These are phyloP conservation scores for Pyralis farinalis DNA, from an alignment of 2,888 invertebrate genomes.

Conservation along the genomic window DNA sequence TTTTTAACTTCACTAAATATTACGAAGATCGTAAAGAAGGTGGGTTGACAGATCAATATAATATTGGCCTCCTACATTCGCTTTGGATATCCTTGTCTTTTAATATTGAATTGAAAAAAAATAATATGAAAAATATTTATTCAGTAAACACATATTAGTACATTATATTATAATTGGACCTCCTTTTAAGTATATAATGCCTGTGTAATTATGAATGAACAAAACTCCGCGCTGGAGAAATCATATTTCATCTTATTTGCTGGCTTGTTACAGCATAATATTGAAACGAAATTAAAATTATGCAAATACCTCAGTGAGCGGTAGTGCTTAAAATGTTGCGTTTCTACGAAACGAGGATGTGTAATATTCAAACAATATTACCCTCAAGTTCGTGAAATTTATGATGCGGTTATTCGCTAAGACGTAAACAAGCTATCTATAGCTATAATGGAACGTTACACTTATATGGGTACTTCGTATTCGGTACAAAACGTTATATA, in stretches of 20 bases:
- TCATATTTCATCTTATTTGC: background rate
- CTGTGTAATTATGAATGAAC: too few relatives aligned
- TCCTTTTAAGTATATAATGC: too few relatives aligned
- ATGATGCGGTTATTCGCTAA: conserved; percentile 62
- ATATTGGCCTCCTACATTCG: too few relatives aligned
- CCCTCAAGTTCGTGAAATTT: conserved; percentile 64
- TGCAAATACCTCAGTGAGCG: conserved; percentile 47
- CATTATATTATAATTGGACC: too few relatives aligned
- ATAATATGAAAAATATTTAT: too few relatives aligned
- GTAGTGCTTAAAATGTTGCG: conserved; percentile 38
- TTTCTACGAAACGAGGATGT: conserved; percentile 42
- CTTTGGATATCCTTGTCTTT: too few relatives aligned
- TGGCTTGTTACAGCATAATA: conserved; percentile 16
- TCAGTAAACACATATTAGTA: too few relatives aligned
- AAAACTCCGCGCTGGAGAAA: background rate
- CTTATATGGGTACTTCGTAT: conserved; percentile 29
- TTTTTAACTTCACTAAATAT: too few relatives aligned
- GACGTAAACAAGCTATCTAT: conserved; percentile 49
- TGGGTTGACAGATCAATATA: too few relatives aligned
- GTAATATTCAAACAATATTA: conserved; percentile 65
- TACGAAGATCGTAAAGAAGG: too few relatives aligned
- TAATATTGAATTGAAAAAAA: too few relatives aligned
- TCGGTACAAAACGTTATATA: conserved; percentile 25
- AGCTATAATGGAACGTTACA: conserved; percentile 41
- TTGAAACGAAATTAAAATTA: conserved; percentile 50